These are phyloP conservation scores for Vollenhovia emeryi DNA, from an alignment of 1,140 invertebrate species.

Conservation along the genomic window DNA sequence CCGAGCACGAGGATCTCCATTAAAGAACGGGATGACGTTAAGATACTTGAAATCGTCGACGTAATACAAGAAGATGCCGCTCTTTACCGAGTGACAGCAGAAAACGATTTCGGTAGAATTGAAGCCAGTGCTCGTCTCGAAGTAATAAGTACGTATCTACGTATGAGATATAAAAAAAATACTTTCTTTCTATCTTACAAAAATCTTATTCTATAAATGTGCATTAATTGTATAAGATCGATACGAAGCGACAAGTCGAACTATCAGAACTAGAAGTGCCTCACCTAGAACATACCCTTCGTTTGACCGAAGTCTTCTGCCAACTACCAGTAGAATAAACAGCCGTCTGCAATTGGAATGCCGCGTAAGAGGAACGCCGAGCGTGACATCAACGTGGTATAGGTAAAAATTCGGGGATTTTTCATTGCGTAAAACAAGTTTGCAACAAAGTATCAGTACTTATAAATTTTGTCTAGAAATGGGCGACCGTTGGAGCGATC, in stretches of 20 bases:
- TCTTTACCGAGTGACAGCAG: constrained; percentile 91
- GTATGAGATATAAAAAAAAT: neutral
- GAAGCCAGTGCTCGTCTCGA: constrained; percentile 93
- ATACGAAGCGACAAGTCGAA: constrained; percentile 77
- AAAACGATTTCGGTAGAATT: constrained; percentile 93
- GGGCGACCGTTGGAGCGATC: constrained; percentile 83
- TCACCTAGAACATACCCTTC: constrained; percentile 83
- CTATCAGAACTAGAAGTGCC: constrained; percentile 83
- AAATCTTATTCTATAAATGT: constrained; percentile 48
- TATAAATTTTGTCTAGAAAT: constrained; percentile 81
- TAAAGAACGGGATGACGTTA: constrained; percentile 91
- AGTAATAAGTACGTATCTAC: constrained; percentile 88
- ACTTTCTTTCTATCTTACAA: constrained; percentile 21
- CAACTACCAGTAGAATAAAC: constrained; percentile 84
- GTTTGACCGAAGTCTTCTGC: constrained; percentile 81
- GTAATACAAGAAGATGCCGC: constrained; percentile 92
- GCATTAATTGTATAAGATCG: constrained; percentile 71
- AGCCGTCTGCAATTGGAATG: constrained; percentile 86
- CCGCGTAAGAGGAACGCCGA: constrained; percentile 86
- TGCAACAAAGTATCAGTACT: neutral
- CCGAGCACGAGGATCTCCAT: constrained; percentile 89
- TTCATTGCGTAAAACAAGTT: neutral
- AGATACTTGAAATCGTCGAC: constrained; percentile 92
- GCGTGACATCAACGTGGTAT: constrained; percentile 87
- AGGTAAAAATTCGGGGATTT: constrained; percentile 76